Percentiles rank a stretch among this genome's conserved stretches.
These are phyloP conservation scores for Temnothorax curvispinosus DNA, from an alignment of 1,140 invertebrate species.

Conservation along the genomic window DNA sequence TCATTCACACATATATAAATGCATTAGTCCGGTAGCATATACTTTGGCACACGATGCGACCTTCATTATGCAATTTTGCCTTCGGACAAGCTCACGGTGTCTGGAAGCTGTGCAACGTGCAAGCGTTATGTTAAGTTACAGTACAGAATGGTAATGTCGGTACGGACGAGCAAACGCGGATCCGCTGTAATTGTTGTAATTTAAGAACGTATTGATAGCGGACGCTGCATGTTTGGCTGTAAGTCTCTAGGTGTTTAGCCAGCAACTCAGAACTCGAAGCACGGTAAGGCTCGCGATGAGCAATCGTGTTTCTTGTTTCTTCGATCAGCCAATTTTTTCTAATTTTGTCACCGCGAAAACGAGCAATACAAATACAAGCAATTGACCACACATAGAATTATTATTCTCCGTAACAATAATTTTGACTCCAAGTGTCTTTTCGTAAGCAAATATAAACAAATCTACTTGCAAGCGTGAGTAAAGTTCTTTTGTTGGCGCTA, in stretches of 20 bases:
- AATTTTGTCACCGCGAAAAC: neutral
- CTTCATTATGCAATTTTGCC: conserved; percentile 33
- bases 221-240: neutral
- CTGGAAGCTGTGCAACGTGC: conserved; percentile 54
- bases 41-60: conserved; percentile 36
- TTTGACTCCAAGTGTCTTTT: neutral
- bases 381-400: neutral
- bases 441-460: neutral
- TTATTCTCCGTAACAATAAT: neutral
- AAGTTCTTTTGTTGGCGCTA: conserved; percentile 10
- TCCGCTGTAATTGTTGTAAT: conserved; percentile 14
- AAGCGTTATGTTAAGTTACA: conserved; percentile 40
- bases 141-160: conserved; percentile 13
- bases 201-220: neutral
- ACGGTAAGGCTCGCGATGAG: conserved; percentile 4
- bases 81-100: conserved; percentile 44
- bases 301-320: conserved; percentile 2
- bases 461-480: conserved; percentile 4
- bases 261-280: conserved; percentile 52
- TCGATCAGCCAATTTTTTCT: conserved; percentile 10
- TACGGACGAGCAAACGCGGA: neutral
- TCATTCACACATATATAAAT: conserved; percentile 53
- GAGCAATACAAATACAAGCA: conserved; percentile 33
- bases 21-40: conserved; percentile 26
- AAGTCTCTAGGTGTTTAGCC: conserved; percentile 2